Evolutionary conservation across 1,140 invertebrate genomes (phyloP), one percentile per base, ranked within the genome.

Genomic region (Leptopilina boulardi): DNA sequence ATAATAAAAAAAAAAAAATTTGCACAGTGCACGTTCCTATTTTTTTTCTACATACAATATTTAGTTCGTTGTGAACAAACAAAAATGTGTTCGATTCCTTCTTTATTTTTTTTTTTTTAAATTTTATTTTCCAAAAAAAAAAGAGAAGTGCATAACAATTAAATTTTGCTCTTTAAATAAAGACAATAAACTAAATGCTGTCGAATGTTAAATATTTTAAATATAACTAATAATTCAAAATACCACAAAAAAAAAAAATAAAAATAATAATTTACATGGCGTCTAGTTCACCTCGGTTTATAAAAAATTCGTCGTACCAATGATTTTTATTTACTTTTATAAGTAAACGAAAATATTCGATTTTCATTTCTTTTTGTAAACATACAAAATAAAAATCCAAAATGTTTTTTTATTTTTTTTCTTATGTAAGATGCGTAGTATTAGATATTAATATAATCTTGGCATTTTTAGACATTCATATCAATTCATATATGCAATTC

Each of bases 21-120:
- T 85, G 87, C 82, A 77, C 83, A 87, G 84, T 90, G 87, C 83
- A 86, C 59, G 59, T 66, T 66, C 59, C 59, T 87, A 85, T 83
- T 70, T 38, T 38, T 38, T 34, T 2, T 82, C 73, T 86, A 84
- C 76, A n/a, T 83, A 81, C 77, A 72, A 84, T 30, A 30, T 34
- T 66, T 66, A 66, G 15, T 66, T 66, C 59, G 59, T 66, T 66
- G 59, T 66, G 26, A 66, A 66, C 23, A 66, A 66, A 66, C 5
- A 66, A 23, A 59, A 59, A 82, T 84, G 41, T 82, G 82, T 81
- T 87, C 73, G 71, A 74, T 84, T 77, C 75, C 72, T 81, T 83
- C n/a, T n/a, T n/a, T n/a, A n/a, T 78, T 76, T 82, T 82, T 87
- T 77, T 79, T 79, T 82, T 71, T 73, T 84, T 6, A 34, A 34